Evolutionary conservation across 2,888 invertebrate genomes (phyloP), one percentile per base, ranked within the genome.

Genomic region (Ochropleura leucogaster): DNA sequence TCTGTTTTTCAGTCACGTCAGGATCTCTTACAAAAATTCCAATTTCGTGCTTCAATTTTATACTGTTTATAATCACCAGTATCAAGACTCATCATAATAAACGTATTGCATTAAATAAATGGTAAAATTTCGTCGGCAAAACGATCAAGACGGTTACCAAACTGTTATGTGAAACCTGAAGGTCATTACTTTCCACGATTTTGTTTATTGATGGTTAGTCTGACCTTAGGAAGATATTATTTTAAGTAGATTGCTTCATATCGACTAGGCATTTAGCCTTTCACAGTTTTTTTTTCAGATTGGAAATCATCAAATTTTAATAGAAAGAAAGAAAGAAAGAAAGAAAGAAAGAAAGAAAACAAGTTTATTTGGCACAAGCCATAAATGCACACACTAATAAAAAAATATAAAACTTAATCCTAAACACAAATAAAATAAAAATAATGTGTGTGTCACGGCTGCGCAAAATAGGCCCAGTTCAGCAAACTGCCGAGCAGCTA

Each of bases 221-320:
- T 65, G 65, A 68, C 77, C 82, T 80, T 77, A 30, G 40, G 62
- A 62, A 63, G 57, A 77, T 69, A 55, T 64, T 79, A 72, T 69
- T 77, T 44, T 57, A 46, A 69, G 60, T 62, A 16, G 10, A 66
- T 80, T 82, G 53, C 77, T 66, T 63, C 14, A 77, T 57, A 51
- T 18, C 10, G 14, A 53, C 49, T 65, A 76, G 64, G 6, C 16
- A 14, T 20, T 74, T 40, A 60, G 40, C 12, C n/a, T n/a, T 16
- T 42, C n/a, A n/a, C 30, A 53, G 51, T 8, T 46, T 51, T 30
- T 14, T 16, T 42, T 30, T 16, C 30, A 53, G 51, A 8, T 46
- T 51, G 53, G 30, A 30, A 30, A 30, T 30, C 30, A 30, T n/a
- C n/a, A n/a, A n/a, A n/a, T n/a, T n/a, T n/a, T n/a, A n/a, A n/a